Conservation (phyloP, 1,140 invertebrate genomes). For the Drosophila eugracilis region DNA sequence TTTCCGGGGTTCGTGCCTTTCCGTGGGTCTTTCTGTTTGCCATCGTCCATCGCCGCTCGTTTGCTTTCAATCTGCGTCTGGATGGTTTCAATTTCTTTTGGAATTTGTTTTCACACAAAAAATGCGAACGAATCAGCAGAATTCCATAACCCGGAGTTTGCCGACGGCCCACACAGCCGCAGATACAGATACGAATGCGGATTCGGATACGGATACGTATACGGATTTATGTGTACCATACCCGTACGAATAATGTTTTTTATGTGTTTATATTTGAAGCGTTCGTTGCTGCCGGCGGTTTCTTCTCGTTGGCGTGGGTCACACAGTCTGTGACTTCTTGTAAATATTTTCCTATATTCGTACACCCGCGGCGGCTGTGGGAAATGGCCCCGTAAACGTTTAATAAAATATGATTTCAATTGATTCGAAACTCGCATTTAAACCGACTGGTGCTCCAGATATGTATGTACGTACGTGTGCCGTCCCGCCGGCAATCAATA, state of each 20-base stretch:
- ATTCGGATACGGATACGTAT: constrained; percentile 32
- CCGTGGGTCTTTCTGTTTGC: constrained; percentile 56
- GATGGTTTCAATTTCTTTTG: constrained; percentile 73
- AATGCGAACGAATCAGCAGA: constrained; percentile 38
- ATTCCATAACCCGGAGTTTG: constrained; percentile 15
- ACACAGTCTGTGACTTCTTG: constrained; percentile 55
- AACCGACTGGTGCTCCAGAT: constrained; percentile 62
- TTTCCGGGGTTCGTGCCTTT: constrained; percentile 57
- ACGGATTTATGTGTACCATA: constrained; percentile 29
- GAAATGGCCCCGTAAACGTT: constrained; percentile 77
- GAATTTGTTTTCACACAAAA: constrained; percentile 73
- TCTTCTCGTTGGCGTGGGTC: constrained; percentile 3
- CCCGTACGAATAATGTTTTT: constrained; percentile 42
- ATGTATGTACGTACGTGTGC: constrained; percentile 3
- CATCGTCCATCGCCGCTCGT: constrained; percentile 28
- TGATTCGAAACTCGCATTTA: constrained; percentile 77
- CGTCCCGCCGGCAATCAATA: constrained; percentile 66
- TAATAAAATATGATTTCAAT: constrained; percentile 82
- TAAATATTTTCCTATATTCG: constrained; percentile 67
- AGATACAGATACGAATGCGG: constrained; percentile 9
- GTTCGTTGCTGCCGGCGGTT: constrained; percentile 51
- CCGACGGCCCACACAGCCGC: constrained; percentile 2
- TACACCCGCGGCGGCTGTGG: constrained; percentile 61
- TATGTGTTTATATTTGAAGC: constrained; percentile 73
- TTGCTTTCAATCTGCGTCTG: constrained; percentile 73